phyloP scores from a whole-genome alignment of 1,140 invertebrate species.

The Apis cerana region DNA sequence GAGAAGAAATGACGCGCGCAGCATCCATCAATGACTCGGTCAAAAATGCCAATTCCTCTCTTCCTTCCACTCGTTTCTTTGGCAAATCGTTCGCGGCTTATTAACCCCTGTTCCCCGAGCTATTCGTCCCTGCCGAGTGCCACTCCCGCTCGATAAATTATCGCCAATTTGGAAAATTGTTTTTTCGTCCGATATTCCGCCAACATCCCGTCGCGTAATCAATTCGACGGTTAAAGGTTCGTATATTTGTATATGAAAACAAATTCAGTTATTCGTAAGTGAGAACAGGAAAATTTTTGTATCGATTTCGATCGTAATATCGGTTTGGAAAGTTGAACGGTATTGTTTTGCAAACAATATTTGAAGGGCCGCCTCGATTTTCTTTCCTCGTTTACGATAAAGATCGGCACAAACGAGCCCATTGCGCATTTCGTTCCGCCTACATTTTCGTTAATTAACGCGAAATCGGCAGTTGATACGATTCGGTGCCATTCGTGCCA shows the following conservation, averaged over 20 bases:
- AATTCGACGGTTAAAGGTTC: too few species aligned
- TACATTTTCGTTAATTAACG: not conserved
- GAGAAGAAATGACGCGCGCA: conserved; percentile 44
- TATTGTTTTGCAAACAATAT: too few species aligned
- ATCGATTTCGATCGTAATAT: too few species aligned
- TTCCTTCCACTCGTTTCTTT: conserved; percentile 31
- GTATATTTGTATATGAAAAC: too few species aligned
- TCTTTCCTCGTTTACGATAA: not conserved
- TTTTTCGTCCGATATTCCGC: not conserved
- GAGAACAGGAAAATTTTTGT: too few species aligned
- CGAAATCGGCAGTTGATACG: too few species aligned
- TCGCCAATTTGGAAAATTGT: conserved; percentile 2
- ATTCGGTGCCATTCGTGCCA: too few species aligned
- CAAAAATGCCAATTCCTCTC: not conserved
- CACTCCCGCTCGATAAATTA: conserved; percentile 29
- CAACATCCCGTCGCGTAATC: too few species aligned
- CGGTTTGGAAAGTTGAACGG: too few species aligned
- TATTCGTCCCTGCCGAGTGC: conserved; percentile 6
- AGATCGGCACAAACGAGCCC: not conserved
- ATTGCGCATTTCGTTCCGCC: rapidly evolving
- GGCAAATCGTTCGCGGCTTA: conserved; percentile 65
- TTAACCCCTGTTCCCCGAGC: conserved; percentile 47
- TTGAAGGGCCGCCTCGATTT: not conserved
- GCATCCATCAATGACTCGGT: conserved; percentile 50
- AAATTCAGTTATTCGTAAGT: too few species aligned